Base-by-base conservation (phyloP, 1,140 invertebrate species). In the Zaprionus gabonicus region DNA sequence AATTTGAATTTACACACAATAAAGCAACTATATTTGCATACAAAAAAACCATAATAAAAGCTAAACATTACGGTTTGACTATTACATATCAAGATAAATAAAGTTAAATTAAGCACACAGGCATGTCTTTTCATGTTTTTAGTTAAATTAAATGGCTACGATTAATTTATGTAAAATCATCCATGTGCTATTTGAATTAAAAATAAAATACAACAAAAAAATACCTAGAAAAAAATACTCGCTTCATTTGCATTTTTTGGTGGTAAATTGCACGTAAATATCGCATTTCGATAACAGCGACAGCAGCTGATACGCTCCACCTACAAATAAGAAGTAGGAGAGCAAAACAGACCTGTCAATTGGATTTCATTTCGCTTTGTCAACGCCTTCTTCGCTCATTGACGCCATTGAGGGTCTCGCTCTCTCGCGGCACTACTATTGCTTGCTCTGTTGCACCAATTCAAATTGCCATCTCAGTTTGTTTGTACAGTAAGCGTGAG, bases 161-260 rank as follows among this genome's bases (percentile, higher is more conserved):
- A 78, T 78, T 87, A 78, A 88, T 88, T 88, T 88, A 87, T 90
- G 77, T 76, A 49, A 78, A 73, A 71, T 87, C 78, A 71, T 87
- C 71, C 77, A 71, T 75, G 81, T 80, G 83, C 74, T 88, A 88
- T 87, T 87, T 87, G 77, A 87, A 81, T 78, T 73, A 88, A 87
- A 69, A 73, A 27, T 63, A 78, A 60, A 75, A 63, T 56, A 46
- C 41, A 51, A n/a, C 27, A 56, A 34, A 71, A 59, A 63, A 38
- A 53, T 41, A 65, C 27, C 23, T 53, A 55, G 17, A 71, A 23
- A 63, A 2, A 17, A 6, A 17, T 56, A 60, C n/a, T n/a, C n/a
- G 12, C 12, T 31, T 64, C 1, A 65, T 55, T 38, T 23, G 20
- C 57, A 51, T 25, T 51, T 44, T 44, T 25, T 46, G 25, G 15